Evolutionary conservation across 2,113 vertebrate species (phyloP).

Genomic region (Tetraodon nigroviridis): DNA sequence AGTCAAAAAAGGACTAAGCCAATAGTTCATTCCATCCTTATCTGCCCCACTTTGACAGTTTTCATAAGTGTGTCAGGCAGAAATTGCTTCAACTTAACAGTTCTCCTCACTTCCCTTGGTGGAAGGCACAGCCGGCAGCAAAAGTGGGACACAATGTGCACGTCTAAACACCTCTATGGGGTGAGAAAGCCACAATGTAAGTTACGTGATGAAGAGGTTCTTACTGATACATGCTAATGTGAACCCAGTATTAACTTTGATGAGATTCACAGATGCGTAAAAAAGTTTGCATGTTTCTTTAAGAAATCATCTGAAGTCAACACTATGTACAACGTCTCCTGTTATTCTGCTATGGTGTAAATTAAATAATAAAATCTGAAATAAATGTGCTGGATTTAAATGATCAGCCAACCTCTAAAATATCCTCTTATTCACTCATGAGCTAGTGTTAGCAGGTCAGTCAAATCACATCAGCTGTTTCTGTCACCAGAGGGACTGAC

Average conservation of each 20-base stretch:
- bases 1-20: constrained; percentile 26
- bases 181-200: constrained; percentile 37
- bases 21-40: constrained; percentile 30
- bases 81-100: constrained; percentile 27
- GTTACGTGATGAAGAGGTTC: constrained; percentile 44
- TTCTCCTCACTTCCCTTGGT: constrained; percentile 46
- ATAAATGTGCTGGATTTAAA: too few relatives aligned
- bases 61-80: constrained; percentile 47
- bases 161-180: constrained; percentile 60
- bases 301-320: not conserved
- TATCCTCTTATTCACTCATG: constrained; percentile 19
- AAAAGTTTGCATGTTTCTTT: not conserved
- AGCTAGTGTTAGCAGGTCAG: constrained; percentile 25
- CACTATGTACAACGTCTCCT: not conserved
- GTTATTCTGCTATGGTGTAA: not conserved
- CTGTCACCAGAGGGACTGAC: constrained; percentile 33
- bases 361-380: not conserved
- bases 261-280: constrained; percentile 50
- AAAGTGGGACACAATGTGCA: constrained; percentile 62
- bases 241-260: constrained; percentile 57
- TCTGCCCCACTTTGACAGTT: constrained; percentile 56
- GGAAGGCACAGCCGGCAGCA: constrained; percentile 48
- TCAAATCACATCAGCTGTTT: constrained; percentile 9
- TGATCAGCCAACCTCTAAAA: not conserved
- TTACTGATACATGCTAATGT: constrained; percentile 64